Conservation (phyloP, 2,113 vertebrate species). For the human (Homo sapiens) region GRCh38 chr4:91085501-91086000, state of each 20-base stretch:
- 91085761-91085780: neutral
- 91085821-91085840: neutral
- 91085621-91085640: fast-evolving
- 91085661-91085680: neutral
- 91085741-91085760: neutral
- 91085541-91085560: neutral
- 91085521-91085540: neutral
- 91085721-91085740: neutral
- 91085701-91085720: neutral
- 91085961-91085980: constrained; percentile 68
- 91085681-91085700: neutral
- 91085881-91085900: neutral
- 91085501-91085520: neutral
- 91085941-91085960: constrained; percentile 65
- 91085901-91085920: neutral
- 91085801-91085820: neutral
- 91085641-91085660: neutral
- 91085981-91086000: constrained; percentile 78
- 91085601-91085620: fast-evolving
- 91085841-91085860: neutral
- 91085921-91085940: neutral
- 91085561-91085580: neutral
- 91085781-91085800: neutral
- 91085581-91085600: too few species aligned
- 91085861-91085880: neutral